Base-by-base conservation (phyloP, 2,888 invertebrate genomes). In the Agrilus biguttatus region DNA sequence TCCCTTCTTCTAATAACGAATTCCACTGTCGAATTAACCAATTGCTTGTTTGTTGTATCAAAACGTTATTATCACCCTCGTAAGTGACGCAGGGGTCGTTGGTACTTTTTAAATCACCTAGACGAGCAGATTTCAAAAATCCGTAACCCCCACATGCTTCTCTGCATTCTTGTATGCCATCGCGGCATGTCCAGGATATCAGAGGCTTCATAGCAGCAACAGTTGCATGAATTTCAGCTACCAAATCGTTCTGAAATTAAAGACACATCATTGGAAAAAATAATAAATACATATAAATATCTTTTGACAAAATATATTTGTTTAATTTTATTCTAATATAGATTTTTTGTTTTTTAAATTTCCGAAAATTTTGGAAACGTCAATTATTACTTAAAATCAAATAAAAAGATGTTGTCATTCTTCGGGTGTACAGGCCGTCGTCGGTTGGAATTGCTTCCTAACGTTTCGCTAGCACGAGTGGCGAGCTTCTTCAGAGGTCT, bases 11-110 rank as follows among this genome's bases (percentile, higher is more conserved):
- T 14, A 63, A 56, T 1, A 71, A 65, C 2, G 68, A 58, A 36
- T 67, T 69, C 75, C 78, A 81, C 59, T 83, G 83, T 1, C 80
- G 66, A 38, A 84, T 61, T 42, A 92, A 67, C 81, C 88, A 92
- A 67, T 91, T 92, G 57, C 86, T 85, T 0, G 88, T 80, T 65
- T 92, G 92, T 58, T 92, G 92, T 0, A 84, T 75, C 3, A 95
- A 70, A 17, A 93, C 91, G 65, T 87, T 91, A 68, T 93, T 93
- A 67, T 93, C 92, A 1, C 93, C 92, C 63, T 93, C 93, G 63
- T 90, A 91, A 0, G 93, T 93, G 43, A 87, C 84, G 35, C 84
- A 83, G 0, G 92, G 84, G 63, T 95, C 95, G 63, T 89, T 84
- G 64, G 87, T 86, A 58, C 80, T 80, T 8, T 90, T 74, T 46